Conservation (phyloP, 2,797 vertebrate species). For the Enteromius anoplus region DNA sequence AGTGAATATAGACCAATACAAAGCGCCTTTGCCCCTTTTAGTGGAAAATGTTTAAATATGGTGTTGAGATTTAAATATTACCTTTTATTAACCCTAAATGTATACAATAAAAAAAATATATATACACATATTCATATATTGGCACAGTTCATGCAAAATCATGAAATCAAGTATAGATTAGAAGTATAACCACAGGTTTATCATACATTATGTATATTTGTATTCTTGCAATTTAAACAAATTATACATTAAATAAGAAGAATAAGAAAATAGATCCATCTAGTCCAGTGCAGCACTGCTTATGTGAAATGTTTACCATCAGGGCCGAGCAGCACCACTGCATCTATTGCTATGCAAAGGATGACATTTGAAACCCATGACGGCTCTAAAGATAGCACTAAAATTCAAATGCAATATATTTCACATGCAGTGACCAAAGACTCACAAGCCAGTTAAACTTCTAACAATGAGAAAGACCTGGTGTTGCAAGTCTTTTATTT, state of each 20-base stretch:
- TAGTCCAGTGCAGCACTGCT: not conserved
- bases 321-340: not conserved
- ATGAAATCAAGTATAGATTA: not conserved
- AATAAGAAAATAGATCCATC: not conserved
- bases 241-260: not conserved
- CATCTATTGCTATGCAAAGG: conserved; percentile 12
- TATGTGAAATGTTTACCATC: conserved; percentile 3
- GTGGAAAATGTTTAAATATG: not conserved
- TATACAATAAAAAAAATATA: not conserved
- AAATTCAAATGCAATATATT: conserved; percentile 28
- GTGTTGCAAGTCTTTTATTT: conserved; percentile 46
- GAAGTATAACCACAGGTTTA: not conserved
- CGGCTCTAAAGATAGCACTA: not conserved
- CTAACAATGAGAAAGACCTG: conserved; percentile 42
- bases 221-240: not conserved
- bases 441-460: conserved; percentile 35
- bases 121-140: not conserved
- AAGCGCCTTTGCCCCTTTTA: not conserved
- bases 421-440: conserved; percentile 21
- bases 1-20: not conserved
- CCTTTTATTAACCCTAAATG: not conserved
- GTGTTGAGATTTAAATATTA: not conserved
- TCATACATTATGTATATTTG: not conserved
- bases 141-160: not conserved
- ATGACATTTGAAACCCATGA: not conserved